A percentile compares a stretch with the other conserved stretches of the same genome.
Evolutionary conservation across 2,888 invertebrate genomes (phyloP).

Genomic region (Rhyacophila evoluta): DNA sequence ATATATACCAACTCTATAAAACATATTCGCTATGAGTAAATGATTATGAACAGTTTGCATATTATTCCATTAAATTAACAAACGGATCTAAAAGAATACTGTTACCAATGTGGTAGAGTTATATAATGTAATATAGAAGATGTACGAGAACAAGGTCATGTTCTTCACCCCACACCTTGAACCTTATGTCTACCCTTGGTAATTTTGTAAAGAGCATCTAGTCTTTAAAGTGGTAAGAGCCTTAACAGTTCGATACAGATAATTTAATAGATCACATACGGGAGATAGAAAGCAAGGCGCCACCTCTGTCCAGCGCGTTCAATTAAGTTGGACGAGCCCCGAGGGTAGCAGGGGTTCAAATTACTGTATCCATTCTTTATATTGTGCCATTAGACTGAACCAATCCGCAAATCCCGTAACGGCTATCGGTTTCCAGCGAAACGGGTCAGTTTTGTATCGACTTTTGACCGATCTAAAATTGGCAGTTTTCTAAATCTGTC

Average conservation of each 20-base stretch:
- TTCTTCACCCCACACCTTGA: not conserved
- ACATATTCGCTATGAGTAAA: too few species aligned
- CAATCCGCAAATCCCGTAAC: slow-evolving; percentile 17
- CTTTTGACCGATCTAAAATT: not conserved
- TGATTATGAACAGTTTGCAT: too few species aligned
- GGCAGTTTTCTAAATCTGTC: not conserved
- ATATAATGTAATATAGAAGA: too few species aligned
- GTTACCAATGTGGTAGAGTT: too few species aligned
- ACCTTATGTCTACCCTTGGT: not conserved
- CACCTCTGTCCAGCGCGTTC: slow-evolving; percentile 10
- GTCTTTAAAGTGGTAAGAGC: not conserved
- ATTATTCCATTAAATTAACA: too few species aligned
- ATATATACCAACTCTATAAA: too few species aligned
- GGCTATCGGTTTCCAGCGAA: slow-evolving; percentile 2
- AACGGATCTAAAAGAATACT: too few species aligned
- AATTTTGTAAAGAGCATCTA: not conserved
- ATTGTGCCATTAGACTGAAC: slow-evolving; percentile 3
- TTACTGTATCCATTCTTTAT: slow-evolving; percentile 19
- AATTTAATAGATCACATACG: slow-evolving; percentile 6
- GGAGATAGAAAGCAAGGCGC: not conserved
- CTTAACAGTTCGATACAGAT: slow-evolving; percentile 4
- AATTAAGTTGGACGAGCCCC: slow-evolving; percentile 10
- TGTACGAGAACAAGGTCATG: not conserved
- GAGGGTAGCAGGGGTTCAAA: not conserved
- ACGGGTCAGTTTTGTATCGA: slow-evolving; percentile 9